A percentile compares a stretch with the other conserved stretches of the same genome.
Evolutionary conservation across 2,888 invertebrate genomes (phyloP).

Genomic region (Plebejus anna): DNA sequence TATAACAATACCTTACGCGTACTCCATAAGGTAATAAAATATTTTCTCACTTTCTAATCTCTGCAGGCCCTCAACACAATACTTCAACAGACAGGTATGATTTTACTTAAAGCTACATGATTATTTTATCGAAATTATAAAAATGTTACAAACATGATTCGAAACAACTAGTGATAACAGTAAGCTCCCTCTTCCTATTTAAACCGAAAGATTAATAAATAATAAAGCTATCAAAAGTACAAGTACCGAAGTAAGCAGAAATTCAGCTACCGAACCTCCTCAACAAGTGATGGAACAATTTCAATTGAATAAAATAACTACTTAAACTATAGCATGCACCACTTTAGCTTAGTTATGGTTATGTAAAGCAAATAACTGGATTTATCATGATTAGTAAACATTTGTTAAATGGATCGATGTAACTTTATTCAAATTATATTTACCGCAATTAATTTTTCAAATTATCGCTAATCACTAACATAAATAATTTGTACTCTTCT

Average conservation of each 20-base stretch:
- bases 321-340: conserved; percentile 75
- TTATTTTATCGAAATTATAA: conserved; percentile 22
- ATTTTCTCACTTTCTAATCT: background rate
- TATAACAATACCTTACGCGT: background rate
- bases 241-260: conserved; percentile 36
- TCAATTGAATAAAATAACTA: conserved; percentile 41
- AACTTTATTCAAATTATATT: conserved; percentile 35
- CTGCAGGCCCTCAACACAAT: conserved; percentile 25
- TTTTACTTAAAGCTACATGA: conserved; percentile 17
- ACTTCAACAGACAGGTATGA: background rate
- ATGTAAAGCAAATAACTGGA: conserved; percentile 16
- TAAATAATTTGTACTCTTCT: conserved; percentile 76
- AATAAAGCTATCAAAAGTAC: conserved; percentile 41
- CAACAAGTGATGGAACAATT: conserved; percentile 32
- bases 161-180: conserved; percentile 7
- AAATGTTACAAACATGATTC: conserved; percentile 23
- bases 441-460: conserved; percentile 34
- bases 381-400: conserved; percentile 1
- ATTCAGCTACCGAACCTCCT: conserved; percentile 32
- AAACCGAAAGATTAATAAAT: conserved; percentile 38
- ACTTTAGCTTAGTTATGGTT: conserved; percentile 42
- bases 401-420: conserved; percentile 1
- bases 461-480: conserved; percentile 52
- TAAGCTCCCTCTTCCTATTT: conserved; percentile 37
- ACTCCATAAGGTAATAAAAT: background rate